Conservation (phyloP, 2,113 vertebrate species). For the Sylvia atricapilla region DNA sequence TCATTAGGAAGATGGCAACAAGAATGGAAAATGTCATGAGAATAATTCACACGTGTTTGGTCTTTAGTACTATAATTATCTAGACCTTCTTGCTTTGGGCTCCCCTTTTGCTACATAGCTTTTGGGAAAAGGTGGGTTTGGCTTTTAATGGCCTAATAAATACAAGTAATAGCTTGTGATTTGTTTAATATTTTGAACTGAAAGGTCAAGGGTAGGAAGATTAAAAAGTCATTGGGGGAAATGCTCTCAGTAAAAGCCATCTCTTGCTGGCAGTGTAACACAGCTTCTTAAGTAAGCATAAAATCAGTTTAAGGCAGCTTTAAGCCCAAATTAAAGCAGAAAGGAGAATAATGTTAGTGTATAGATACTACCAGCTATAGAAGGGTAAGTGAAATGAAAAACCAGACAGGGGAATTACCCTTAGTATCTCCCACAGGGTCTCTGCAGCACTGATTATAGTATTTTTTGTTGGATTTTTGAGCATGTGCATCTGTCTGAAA, state of each 20-base stretch:
- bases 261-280: slow-evolving; percentile 41
- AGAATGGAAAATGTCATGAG: slow-evolving; percentile 38
- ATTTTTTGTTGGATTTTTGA: neutral
- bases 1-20: slow-evolving; percentile 16
- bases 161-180: slow-evolving; percentile 52
- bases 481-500: neutral
- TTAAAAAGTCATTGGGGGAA: slow-evolving; percentile 31
- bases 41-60: slow-evolving; percentile 27
- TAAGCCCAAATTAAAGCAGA: slow-evolving; percentile 28
- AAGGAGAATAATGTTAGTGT: slow-evolving; percentile 29
- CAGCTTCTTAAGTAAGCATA: slow-evolving; percentile 44
- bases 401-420: neutral
- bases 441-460: neutral
- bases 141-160: slow-evolving; percentile 57
- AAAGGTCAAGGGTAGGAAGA: slow-evolving; percentile 62
- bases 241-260: slow-evolving; percentile 36
- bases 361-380: neutral
- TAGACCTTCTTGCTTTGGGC: neutral
- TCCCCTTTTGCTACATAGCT: neutral
- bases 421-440: neutral
- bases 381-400: slow-evolving; percentile 23
- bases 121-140: neutral
- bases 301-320: slow-evolving; percentile 51
- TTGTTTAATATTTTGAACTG: slow-evolving; percentile 64
- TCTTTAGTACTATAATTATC: slow-evolving; percentile 31